These are phyloP conservation scores for Caenorhabditis inopinata DNA, from an alignment of 1,140 invertebrate species.

Conservation along the genomic window DNA sequence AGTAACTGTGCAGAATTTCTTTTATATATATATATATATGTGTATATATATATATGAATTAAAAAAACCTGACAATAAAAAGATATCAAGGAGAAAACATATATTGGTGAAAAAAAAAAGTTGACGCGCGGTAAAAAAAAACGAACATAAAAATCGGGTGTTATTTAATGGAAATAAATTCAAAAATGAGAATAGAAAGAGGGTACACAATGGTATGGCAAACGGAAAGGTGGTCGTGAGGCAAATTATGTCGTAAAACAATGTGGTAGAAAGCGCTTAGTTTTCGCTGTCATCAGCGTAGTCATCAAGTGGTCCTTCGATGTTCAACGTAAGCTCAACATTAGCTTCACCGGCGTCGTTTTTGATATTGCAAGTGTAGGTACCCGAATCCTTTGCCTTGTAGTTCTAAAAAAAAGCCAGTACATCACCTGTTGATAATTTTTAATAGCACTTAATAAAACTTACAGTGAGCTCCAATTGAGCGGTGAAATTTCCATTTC, in stretches of 20 bases:
- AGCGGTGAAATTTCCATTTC: conserved; percentile 64
- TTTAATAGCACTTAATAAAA: neutral
- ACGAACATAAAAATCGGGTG: neutral
- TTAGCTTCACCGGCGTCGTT: conserved; percentile 96
- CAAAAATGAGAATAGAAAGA: conserved; percentile 26
- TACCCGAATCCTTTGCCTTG: conserved; percentile 86
- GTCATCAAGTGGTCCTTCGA: conserved; percentile 73
- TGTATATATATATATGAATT: neutral
- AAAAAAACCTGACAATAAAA: neutral
- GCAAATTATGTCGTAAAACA: conserved; percentile 22
- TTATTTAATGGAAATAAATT: neutral
- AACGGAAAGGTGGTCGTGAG: conserved; percentile 12
- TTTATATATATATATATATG: neutral
- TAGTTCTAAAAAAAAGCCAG: conserved; percentile 87
- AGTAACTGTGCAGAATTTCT: neutral
- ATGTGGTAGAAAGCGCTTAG: neutral
- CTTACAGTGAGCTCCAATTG: conserved; percentile 65
- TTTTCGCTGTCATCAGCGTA: conserved; percentile 23
- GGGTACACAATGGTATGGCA: conserved; percentile 33
- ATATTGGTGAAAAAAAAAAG: neutral
- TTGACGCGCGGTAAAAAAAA: neutral
- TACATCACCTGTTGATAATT: no score
- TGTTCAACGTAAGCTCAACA: conserved; percentile 95
- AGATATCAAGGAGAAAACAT: neutral
- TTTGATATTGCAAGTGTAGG: conserved; percentile 92